These are phyloP conservation scores for Bubalus kerabau DNA, from an alignment of 2,113 vertebrate genomes.

Conservation along the genomic window DNA sequence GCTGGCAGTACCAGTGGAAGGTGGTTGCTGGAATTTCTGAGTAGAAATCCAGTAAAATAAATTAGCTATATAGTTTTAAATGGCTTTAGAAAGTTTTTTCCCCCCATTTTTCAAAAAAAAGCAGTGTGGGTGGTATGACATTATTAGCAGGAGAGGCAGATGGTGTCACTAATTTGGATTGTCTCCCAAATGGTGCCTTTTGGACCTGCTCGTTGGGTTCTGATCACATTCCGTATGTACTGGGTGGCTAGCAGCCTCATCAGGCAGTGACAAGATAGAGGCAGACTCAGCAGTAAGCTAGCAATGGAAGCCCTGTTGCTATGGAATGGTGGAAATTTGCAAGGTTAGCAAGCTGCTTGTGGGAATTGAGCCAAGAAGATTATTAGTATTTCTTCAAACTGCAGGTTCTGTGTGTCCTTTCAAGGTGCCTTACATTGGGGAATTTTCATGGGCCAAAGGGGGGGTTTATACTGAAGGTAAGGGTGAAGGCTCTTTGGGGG, in stretches of 20 bases:
- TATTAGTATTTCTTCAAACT: not conserved
- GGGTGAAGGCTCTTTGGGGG: not conserved
- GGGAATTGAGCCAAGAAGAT: not conserved
- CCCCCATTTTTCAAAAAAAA: not conserved
- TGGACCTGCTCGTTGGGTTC: not conserved
- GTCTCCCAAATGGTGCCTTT: not conserved
- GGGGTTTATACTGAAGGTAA: not conserved
- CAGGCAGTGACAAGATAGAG: not conserved
- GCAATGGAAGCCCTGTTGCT: not conserved
- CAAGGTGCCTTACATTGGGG: not conserved
- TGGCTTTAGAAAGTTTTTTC: not conserved
- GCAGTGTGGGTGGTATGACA: not conserved
- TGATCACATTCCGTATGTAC: not conserved
- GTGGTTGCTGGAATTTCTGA: not conserved
- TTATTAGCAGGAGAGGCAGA: constrained; percentile 28
- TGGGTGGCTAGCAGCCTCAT: not conserved
- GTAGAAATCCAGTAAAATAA: not conserved
- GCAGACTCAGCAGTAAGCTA: not conserved
- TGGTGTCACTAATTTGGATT: constrained; percentile 35
- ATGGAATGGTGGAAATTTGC: not conserved
- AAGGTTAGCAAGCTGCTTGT: not conserved
- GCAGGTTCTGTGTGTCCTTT: not conserved
- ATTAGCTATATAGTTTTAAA: not conserved
- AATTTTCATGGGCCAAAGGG: not conserved
- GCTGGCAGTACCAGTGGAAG: not conserved